Evolutionary conservation across 37 sponge, comb jelly and placozoan species (phyloP), one percentile per base, ranked within the genome.

Genomic region (Ephydatia muelleri): DNA sequence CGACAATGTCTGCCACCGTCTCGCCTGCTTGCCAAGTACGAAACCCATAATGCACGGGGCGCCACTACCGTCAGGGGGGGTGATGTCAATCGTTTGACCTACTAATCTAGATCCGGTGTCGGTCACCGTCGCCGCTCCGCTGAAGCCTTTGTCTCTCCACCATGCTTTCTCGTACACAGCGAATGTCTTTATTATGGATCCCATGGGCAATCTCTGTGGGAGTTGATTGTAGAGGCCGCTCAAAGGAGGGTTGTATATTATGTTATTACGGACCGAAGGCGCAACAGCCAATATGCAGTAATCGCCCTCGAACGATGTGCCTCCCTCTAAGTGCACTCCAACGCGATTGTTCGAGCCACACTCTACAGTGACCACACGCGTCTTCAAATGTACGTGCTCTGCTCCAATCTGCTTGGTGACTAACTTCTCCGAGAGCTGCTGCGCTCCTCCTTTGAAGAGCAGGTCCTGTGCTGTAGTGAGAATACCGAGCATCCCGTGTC

Each of bases 121-220:
- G 65, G 68, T 80, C 28, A 49, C n/a, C 21, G 66, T 49, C 31
- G 81, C 81, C 19, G 65, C 5, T 33, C 81, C 81, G 34, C 65
- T 80, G 26, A 80, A n/a, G 22, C 81, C 81, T 35, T 80, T 80
- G 14, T 77, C 21, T 23, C 65, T 32, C 81, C 81, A 80, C 81
- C 81, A 80, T 26, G 66, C 5, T 25, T 65, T 49, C 26, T 80
- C 34, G 34, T 80, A 80, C 66, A 65, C 57, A 33, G 65, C 65
- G 81, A 80, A 80, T 2, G 81, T 80, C 34, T 80, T 80, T 27
- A 80, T 19, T n/a, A 49, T 49, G 13, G 81, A 49, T 65, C 81
- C 81, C 81, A 80, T 80, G 29, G 81, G 81, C 81, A 80, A 23
- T 67, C 81, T 49, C 65, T 80, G 81, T 29, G 81, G 29, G 19